These are phyloP conservation scores for Patella pellucida DNA, from an alignment of 2,888 invertebrate genomes.

Conservation along the genomic window DNA sequence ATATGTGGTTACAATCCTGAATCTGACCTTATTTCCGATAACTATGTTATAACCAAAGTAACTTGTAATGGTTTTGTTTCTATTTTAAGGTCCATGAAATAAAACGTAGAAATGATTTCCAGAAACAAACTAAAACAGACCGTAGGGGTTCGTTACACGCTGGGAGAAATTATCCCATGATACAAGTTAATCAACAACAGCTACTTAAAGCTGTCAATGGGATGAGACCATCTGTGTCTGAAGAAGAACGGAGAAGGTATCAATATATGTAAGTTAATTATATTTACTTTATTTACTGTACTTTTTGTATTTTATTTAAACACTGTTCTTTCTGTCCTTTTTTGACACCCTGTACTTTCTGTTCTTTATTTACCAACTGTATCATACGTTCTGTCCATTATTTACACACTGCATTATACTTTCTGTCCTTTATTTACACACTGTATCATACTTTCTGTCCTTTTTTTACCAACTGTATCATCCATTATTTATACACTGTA, in stretches of 20 bases:
- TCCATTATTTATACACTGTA: background rate
- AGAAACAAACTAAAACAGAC: slow-evolving; percentile 22
- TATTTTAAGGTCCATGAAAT: slow-evolving; percentile 31
- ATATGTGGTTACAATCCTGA: too few species aligned
- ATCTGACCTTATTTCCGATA: too few species aligned
- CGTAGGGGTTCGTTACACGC: slow-evolving; percentile 14
- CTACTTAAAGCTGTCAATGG: slow-evolving; percentile 78
- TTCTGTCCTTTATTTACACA: background rate
- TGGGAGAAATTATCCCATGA: slow-evolving; percentile 38
- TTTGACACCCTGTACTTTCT: background rate
- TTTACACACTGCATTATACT: background rate
- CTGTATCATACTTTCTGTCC: background rate
- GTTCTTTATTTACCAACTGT: background rate
- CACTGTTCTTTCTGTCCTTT: background rate
- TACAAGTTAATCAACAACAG: slow-evolving; percentile 76
- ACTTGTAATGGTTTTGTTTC: background rate
- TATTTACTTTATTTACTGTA: background rate
- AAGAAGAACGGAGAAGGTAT: slow-evolving; percentile 80
- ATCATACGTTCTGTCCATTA: too few species aligned
- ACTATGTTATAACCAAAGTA: too few species aligned
- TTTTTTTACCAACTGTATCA: background rate
- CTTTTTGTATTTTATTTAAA: too few species aligned
- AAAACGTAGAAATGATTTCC: slow-evolving; percentile 25
- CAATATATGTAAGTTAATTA: slow-evolving; percentile 80
- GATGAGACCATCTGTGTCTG: slow-evolving; percentile 84